phyloP scores from a whole-genome alignment of 2,113 vertebrate genomes.

The Myrmecophaga tridactyla region DNA sequence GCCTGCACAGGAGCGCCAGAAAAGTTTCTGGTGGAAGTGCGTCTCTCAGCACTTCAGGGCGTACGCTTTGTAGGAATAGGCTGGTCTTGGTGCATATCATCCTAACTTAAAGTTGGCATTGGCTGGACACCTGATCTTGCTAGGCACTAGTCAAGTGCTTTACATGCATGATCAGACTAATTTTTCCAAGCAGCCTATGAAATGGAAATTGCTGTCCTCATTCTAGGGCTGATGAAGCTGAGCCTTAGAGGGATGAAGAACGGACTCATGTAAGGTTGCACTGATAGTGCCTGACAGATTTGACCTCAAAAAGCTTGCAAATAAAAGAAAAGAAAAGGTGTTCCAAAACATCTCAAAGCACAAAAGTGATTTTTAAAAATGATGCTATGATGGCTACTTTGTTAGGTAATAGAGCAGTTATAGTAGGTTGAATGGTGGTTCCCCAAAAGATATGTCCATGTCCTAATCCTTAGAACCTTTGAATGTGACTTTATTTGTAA shows the following conservation, averaged over 20 bases:
- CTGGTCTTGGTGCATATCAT: background rate
- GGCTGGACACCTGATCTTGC: background rate
- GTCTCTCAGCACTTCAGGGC: background rate
- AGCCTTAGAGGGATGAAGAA: background rate
- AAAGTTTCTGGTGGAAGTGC: conserved; percentile 21
- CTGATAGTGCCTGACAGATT: background rate
- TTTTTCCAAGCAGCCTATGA: background rate
- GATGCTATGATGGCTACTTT: background rate
- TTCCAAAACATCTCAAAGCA: background rate
- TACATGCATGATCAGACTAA: background rate
- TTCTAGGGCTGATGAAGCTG: background rate
- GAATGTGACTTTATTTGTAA: too few relatives aligned
- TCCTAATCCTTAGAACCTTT: background rate
- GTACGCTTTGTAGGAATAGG: background rate
- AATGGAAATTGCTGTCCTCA: background rate
- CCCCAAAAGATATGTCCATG: background rate
- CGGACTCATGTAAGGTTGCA: background rate
- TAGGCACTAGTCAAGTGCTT: background rate
- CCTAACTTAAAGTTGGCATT: conserved; percentile 36
- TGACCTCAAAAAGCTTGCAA: background rate
- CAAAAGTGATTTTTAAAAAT: background rate
- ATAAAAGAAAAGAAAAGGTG: background rate
- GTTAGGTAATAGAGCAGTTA: background rate
- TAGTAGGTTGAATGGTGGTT: background rate
- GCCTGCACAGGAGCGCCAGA: background rate